Evolutionary conservation across 2,113 vertebrate species (phyloP), one percentile per base, ranked within the genome.

Genomic region (Puntigrus tetrazona): DNA sequence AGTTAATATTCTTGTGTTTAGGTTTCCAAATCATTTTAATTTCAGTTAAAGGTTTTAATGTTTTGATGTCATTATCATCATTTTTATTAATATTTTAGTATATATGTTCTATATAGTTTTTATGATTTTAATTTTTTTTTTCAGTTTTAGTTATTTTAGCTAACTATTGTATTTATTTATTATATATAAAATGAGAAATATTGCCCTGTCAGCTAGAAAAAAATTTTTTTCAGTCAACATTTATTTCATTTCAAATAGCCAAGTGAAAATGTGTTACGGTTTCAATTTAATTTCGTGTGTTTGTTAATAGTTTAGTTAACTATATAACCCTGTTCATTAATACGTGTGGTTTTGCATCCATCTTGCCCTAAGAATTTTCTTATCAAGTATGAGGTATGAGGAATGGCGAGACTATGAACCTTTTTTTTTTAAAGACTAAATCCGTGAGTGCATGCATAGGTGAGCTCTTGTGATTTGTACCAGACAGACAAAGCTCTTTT

Each of bases 401-500:
- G 52, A 78, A 78, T 78, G 76, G 34, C 38, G 76, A 78, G 34
- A 59, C 50, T 78, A 27, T 77, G 47, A 20, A 55, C 52, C 43
- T 79, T 79, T 31, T 59, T 20, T 67, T 5, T n/a, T n/a, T n/a
- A n/a, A 61, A 59, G 20, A 81, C 43, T 81, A 52, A n/a, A 81
- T 81, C 78, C 59, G 65, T 0, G 41, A 45, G 63, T 69, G 61
- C 59, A 81, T 69, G 61, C 63, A 81, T 45, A 47, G 38, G 59
- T 69, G 61, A 81, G 61, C 63, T 73, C 25, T 29, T 52, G 65
- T 41, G 50, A 78, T 78, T 85, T 87, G 67, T 80, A 87, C 70
- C 70, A 83, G 81, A 86, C 79, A 81, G 79, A 52, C 43, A 69
- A 90, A 92, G 88, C 91, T 91, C 91, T 90, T 87, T 86, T 80